These are phyloP conservation scores for Meloidogyne chitwoodi DNA, from an alignment of 1,140 invertebrate species.

Conservation along the genomic window DNA sequence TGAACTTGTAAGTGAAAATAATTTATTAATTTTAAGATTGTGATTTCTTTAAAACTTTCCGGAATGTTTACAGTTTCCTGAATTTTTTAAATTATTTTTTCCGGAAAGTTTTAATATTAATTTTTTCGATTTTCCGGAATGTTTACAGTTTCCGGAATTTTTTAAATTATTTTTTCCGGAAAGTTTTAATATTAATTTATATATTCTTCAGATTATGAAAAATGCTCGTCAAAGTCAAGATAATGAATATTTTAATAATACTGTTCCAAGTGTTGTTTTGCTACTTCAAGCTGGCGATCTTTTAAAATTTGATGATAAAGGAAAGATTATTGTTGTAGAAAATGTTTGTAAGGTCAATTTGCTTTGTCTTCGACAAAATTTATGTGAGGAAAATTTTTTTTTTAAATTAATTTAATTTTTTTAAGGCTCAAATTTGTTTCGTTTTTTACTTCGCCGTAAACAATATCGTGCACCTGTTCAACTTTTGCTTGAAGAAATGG, in stretches of 20 bases:
- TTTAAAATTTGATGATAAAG: constrained; percentile 2
- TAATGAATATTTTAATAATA: constrained; percentile 6
- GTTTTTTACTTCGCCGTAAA: constrained; percentile 1
- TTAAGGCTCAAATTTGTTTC: constrained; percentile 12
- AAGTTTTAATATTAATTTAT: background rate
- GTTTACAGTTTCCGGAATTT: background rate
- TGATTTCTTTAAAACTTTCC: no score
- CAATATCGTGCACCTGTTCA: constrained; percentile 1
- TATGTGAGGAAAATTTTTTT: background rate
- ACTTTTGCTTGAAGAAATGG: background rate
- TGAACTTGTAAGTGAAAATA: background rate
- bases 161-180: no score
- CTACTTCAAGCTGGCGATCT: constrained; percentile 2
- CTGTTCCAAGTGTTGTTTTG: background rate
- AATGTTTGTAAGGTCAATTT: background rate
- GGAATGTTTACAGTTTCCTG: background rate
- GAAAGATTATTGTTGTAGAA: background rate
- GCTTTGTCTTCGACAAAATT: constrained; percentile 11
- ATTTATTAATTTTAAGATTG: background rate
- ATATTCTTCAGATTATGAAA: background rate
- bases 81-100: background rate
- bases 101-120: no score
- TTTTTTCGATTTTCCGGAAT: no score
- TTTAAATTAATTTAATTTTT: background rate
- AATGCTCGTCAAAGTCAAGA: background rate